These are phyloP conservation scores for Butorides virescens DNA, from an alignment of 2,113 vertebrate species.

Conservation along the genomic window DNA sequence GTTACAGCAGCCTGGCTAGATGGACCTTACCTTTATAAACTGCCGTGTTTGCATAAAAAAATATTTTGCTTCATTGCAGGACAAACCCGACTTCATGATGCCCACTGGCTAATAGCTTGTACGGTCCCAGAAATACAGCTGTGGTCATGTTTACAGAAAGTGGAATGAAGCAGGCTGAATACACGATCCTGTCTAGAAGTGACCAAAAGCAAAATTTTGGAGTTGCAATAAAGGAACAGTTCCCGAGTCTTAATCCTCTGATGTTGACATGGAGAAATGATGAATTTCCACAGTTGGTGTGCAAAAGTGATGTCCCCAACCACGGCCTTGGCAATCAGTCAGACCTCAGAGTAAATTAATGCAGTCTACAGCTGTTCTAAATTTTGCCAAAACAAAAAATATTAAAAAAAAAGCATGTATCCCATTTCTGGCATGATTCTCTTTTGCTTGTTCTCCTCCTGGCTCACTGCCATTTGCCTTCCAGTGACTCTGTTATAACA, in stretches of 20 bases:
- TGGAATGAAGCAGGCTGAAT: not conserved
- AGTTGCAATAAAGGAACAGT: not conserved
- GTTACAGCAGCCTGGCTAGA: not conserved
- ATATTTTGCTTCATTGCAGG: not conserved
- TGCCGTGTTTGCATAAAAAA: not conserved
- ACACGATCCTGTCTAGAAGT: not conserved
- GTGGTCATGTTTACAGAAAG: not conserved
- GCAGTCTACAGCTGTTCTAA: constrained; percentile 49
- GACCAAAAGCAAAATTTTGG: not conserved
- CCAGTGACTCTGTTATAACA: constrained; percentile 40
- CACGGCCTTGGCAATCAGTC: constrained; percentile 27
- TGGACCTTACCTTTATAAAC: not conserved
- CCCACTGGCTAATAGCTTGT: not conserved
- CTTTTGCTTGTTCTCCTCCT: constrained; percentile 42
- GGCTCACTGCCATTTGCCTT: constrained; percentile 60
- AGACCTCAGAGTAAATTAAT: constrained; percentile 40
- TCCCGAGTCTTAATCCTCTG: constrained; percentile 1
- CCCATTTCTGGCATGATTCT: constrained; percentile 40
- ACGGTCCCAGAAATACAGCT: not conserved
- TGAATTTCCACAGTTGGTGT: constrained; percentile 40
- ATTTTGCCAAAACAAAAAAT: constrained; percentile 34
- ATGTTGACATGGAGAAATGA: not conserved
- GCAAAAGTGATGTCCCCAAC: constrained; percentile 22
- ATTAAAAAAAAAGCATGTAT: not conserved
- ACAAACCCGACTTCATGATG: not conserved